Conservation (phyloP, 2,888 invertebrate species). For the Habroteleia sp. region DNA sequence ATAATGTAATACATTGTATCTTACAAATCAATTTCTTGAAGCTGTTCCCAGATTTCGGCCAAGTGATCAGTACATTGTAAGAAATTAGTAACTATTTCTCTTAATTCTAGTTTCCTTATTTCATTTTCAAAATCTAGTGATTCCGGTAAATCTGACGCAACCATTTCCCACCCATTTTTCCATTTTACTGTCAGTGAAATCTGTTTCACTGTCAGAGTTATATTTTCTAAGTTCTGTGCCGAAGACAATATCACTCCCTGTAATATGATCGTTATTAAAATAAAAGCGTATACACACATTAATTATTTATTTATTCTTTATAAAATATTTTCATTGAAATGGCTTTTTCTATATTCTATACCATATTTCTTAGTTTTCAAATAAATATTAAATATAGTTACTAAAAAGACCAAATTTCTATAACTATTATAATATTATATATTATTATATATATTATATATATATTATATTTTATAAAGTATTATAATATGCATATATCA, state of each 20-base stretch:
- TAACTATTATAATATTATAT: too few relatives aligned
- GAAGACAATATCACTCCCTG: slow-evolving; percentile 10
- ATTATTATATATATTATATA: too few relatives aligned
- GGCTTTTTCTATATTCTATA: too few relatives aligned
- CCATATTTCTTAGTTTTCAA: too few relatives aligned
- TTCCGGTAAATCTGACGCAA: slow-evolving; percentile 73
- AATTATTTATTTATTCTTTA: too few relatives aligned
- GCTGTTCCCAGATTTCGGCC: slow-evolving; percentile 68
- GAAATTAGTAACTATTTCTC: slow-evolving; percentile 6
- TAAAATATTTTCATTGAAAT: too few relatives aligned
- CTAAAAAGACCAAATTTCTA: too few relatives aligned
- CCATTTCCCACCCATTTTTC: slow-evolving; percentile 67
- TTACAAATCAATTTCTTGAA: slow-evolving; percentile 75
- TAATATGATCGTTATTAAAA: slow-evolving; percentile 5
- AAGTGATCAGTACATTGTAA: slow-evolving; percentile 26
- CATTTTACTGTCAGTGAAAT: slow-evolving; percentile 23
- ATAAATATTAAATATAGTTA: too few relatives aligned
- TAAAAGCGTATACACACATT: too few relatives aligned
- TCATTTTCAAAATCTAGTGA: slow-evolving; percentile 65
- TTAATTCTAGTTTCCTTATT: slow-evolving; percentile 61
- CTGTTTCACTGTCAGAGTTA: slow-evolving; percentile 14
- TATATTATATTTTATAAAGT: too few relatives aligned
- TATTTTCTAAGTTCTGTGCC: slow-evolving; percentile 14
- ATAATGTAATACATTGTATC: slow-evolving; percentile 26
- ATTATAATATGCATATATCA: too few relatives aligned